These are phyloP conservation scores for Oreochromis niloticus DNA, from an alignment of 2,113 vertebrate genomes.

Conservation along the genomic window DNA sequence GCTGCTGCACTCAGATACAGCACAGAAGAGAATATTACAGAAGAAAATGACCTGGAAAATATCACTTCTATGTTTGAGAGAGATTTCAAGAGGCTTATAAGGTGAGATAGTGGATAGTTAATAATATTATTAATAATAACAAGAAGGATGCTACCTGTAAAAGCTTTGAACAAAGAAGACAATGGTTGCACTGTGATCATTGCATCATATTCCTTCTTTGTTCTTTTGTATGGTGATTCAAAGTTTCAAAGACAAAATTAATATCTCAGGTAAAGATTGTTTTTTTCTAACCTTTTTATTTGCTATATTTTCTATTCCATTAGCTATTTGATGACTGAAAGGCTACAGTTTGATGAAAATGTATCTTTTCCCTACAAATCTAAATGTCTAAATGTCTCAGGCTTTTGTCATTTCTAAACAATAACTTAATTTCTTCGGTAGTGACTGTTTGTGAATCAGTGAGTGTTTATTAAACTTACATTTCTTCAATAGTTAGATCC, in stretches of 20 bases:
- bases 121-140: not conserved
- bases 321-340: not conserved
- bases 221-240: not conserved
- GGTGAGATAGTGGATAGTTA: not conserved
- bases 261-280: not conserved
- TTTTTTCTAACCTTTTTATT: not conserved
- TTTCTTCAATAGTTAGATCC: constrained; percentile 46
- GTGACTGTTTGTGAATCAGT: not conserved
- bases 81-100: not conserved
- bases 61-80: accelerated
- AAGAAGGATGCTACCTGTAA: not conserved
- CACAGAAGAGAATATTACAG: not conserved
- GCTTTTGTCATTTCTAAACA: not conserved
- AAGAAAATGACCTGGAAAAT: not conserved
- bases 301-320: not conserved
- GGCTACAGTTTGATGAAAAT: not conserved
- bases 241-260: not conserved
- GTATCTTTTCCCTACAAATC: not conserved
- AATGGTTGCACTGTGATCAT: not conserved
- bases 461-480: constrained; percentile 10
- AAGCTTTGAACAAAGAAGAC: not conserved
- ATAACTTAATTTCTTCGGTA: not conserved
- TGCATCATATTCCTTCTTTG: not conserved
- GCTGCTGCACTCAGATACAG: not conserved
- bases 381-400: not conserved